phyloP scores from a whole-genome alignment of 2,113 vertebrate genomes.

The Caretta caretta region DNA sequence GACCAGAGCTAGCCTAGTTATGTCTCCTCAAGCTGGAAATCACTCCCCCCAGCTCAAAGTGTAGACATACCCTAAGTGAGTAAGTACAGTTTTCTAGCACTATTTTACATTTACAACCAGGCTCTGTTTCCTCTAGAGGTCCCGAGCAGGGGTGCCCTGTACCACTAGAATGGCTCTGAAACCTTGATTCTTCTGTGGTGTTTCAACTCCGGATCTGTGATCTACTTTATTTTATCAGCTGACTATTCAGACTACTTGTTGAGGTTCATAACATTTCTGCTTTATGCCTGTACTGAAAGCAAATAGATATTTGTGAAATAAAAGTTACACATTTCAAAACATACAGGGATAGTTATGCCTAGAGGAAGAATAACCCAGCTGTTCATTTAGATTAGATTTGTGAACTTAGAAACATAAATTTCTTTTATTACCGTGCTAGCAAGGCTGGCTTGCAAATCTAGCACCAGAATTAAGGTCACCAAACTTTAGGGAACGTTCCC shows the following conservation, averaged over 20 bases:
- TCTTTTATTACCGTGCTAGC: background rate
- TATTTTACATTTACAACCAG: background rate
- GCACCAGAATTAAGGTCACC: background rate
- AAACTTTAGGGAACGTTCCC: background rate
- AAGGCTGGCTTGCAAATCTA: background rate
- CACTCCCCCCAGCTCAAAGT: background rate
- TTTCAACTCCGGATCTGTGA: background rate
- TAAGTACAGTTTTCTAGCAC: background rate
- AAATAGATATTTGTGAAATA: background rate
- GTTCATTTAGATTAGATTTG: background rate
- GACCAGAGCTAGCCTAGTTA: background rate
- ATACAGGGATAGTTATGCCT: background rate
- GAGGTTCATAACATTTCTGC: background rate
- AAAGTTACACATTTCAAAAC: background rate
- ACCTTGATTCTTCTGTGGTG: fast-evolving
- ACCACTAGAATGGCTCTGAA: background rate
- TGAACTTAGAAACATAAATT: background rate
- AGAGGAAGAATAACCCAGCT: background rate
- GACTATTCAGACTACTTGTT: background rate
- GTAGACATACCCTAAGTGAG: background rate
- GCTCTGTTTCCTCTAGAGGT: background rate
- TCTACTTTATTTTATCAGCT: background rate
- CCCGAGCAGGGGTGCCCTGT: background rate
- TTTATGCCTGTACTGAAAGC: background rate
- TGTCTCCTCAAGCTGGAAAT: background rate